A percentile compares a stretch with the other conserved stretches of the same genome.
phyloP scores from a whole-genome alignment of 2,888 invertebrate species.

The Heliconius hortense region DNA sequence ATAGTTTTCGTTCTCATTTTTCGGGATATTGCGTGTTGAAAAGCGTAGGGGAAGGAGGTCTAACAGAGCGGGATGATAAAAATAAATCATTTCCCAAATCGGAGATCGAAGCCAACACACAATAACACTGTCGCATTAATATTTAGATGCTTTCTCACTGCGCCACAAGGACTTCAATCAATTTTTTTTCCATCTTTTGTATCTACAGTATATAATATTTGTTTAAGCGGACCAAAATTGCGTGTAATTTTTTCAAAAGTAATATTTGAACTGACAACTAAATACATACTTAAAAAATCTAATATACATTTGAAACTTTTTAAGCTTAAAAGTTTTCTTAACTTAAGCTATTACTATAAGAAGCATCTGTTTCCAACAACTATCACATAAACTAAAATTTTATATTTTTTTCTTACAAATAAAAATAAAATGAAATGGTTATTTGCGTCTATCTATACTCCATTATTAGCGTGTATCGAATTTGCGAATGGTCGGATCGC shows the following conservation, averaged over 20 bases:
- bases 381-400: background rate
- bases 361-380: background rate
- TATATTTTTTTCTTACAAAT: background rate
- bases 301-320: too few relatives aligned
- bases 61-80: too few relatives aligned
- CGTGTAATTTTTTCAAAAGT: too few relatives aligned
- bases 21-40: too few relatives aligned
- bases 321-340: background rate
- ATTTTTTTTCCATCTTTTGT: background rate
- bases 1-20: too few relatives aligned
- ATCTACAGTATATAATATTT: too few relatives aligned
- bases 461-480: conserved; percentile 43
- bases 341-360: background rate
- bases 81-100: background rate
- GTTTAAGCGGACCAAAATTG: too few relatives aligned
- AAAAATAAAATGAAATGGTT: conserved; percentile 14
- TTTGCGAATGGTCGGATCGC: conserved; percentile 48
- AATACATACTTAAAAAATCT: too few relatives aligned
- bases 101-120: background rate
- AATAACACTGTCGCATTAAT: background rate
- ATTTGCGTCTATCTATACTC: conserved; percentile 9
- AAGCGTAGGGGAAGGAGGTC: too few relatives aligned
- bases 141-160: background rate
- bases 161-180: background rate
- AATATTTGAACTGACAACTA: too few relatives aligned